Evolutionary conservation across 2,888 invertebrate genomes (phyloP).

Genomic region (Ochlodes sylvanus): DNA sequence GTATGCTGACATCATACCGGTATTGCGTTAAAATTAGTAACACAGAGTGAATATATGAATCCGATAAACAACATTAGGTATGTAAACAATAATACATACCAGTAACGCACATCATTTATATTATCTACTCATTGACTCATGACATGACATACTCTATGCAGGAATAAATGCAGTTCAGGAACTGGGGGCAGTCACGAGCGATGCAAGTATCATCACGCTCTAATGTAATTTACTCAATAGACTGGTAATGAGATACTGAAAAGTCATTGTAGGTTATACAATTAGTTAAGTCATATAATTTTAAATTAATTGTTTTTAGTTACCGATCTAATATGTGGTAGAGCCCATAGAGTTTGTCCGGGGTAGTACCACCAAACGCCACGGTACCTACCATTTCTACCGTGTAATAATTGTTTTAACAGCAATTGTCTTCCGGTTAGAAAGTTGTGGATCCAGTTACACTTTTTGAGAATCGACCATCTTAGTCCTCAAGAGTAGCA

Average conservation of each 20-base stretch:
- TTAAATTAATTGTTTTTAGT: too few species aligned
- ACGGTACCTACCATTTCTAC: too few species aligned
- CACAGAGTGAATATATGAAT: constrained; percentile 22
- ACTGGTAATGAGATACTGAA: background rate
- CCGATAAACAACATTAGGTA: constrained; percentile 28
- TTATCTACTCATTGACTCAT: constrained; percentile 36
- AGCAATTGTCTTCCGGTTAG: too few species aligned
- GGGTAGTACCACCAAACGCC: too few species aligned
- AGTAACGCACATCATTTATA: constrained; percentile 33
- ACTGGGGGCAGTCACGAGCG: constrained; percentile 64
- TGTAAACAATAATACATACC: constrained; percentile 20
- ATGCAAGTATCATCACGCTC: constrained; percentile 55
- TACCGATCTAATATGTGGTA: too few species aligned
- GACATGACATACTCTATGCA: constrained; percentile 41
- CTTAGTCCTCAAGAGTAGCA: too few species aligned
- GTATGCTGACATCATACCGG: constrained; percentile 11
- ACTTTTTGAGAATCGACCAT: too few species aligned
- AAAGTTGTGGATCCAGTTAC: too few species aligned
- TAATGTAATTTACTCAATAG: constrained; percentile 27
- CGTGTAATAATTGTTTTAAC: too few species aligned
- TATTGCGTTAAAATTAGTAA: constrained; percentile 26
- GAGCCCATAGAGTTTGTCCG: too few species aligned
- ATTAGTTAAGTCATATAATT: too few species aligned
- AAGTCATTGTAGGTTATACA: background rate
- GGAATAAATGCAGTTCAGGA: constrained; percentile 59